Percentiles rank a stretch among this genome's conserved stretches.
These are phyloP conservation scores for Therioaphis trifolii DNA, from an alignment of 2,888 invertebrate genomes.

Conservation along the genomic window DNA sequence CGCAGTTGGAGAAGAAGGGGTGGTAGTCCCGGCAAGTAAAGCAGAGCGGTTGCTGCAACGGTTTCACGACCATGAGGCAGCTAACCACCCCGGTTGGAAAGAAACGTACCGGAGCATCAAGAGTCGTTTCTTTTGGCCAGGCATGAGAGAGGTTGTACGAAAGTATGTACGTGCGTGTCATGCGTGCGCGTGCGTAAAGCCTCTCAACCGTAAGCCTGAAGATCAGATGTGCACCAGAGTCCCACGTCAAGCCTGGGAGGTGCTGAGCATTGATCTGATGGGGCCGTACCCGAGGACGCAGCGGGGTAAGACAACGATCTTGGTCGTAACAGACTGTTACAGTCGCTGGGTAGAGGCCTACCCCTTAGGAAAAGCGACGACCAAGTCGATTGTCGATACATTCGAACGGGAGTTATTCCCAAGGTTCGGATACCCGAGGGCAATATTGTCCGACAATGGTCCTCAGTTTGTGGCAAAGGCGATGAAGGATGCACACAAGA, in stretches of 20 bases:
- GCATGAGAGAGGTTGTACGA: not conserved
- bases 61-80: too few relatives aligned
- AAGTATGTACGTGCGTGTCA: not conserved
- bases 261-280: not conserved
- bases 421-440: constrained; percentile 9
- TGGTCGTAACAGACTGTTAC: too few relatives aligned
- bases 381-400: not conserved
- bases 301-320: too few relatives aligned
- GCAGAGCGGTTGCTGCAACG: too few relatives aligned
- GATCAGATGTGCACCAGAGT: not conserved
- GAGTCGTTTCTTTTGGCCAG: too few relatives aligned
- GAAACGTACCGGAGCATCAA: too few relatives aligned
- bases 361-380: not conserved
- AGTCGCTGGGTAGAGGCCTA: constrained; percentile 8
- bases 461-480: constrained; percentile 2
- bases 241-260: not conserved
- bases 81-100: too few relatives aligned
- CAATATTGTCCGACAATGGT: constrained; percentile 19
- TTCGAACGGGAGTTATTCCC: constrained; percentile 15
- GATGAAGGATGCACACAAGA: not conserved
- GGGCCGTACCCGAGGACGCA: too few relatives aligned
- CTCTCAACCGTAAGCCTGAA: not conserved
- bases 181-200: not conserved
- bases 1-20: too few relatives aligned
- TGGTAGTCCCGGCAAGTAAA: too few relatives aligned